Percentiles rank a stretch among this genome's conserved stretches.
phyloP scores from a whole-genome alignment of 2,888 invertebrate genomes.

The Ligdia adustata region DNA sequence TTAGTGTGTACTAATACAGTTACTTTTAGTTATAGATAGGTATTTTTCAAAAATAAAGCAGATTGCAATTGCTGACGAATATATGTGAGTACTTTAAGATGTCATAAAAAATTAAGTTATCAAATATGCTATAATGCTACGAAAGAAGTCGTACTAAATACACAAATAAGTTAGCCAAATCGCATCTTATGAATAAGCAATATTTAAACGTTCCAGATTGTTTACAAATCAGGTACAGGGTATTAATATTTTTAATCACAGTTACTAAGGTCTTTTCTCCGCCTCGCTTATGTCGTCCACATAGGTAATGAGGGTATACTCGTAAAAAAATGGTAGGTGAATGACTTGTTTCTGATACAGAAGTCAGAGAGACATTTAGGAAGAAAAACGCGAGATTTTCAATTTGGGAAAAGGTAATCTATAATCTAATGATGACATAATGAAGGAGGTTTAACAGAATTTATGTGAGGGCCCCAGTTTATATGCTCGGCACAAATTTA shows the following conservation, averaged over 20 bases:
- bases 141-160: too few species aligned
- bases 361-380: slow-evolving; percentile 18
- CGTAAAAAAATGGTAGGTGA: slow-evolving; percentile 22
- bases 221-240: slow-evolving; percentile 10
- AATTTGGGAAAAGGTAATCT: background rate
- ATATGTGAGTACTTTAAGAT: too few species aligned
- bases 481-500: too few species aligned
- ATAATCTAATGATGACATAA: background rate
- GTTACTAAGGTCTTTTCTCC: slow-evolving; percentile 18
- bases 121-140: too few species aligned
- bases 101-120: too few species aligned
- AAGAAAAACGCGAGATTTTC: slow-evolving; percentile 10
- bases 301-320: slow-evolving; percentile 20
- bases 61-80: too few species aligned
- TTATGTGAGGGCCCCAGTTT: background rate
- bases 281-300: slow-evolving; percentile 9
- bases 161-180: background rate
- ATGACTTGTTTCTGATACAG: slow-evolving; percentile 17
- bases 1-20: too few species aligned
- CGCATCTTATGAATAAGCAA: background rate
- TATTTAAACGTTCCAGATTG: background rate
- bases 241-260: slow-evolving; percentile 7
- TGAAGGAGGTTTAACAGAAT: background rate
- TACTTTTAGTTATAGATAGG: too few species aligned
- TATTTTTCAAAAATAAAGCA: too few species aligned